These are phyloP conservation scores for Agrotis segetum DNA, from an alignment of 2,888 invertebrate genomes.

Conservation along the genomic window DNA sequence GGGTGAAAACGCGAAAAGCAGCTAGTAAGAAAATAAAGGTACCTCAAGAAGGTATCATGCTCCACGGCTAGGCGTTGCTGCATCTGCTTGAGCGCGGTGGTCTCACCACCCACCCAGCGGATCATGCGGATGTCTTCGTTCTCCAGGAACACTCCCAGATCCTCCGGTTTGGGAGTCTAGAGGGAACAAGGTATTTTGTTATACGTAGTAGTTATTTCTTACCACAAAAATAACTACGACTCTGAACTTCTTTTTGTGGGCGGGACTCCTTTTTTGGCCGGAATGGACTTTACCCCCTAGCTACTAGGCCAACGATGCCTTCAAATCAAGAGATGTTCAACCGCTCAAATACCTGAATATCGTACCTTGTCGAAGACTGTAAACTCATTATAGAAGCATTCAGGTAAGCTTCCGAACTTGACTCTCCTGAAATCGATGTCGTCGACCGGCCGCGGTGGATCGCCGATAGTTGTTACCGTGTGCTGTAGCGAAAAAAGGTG, in stretches of 20 bases:
- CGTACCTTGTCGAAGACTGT: slow-evolving; percentile 86
- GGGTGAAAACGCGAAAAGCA: too few relatives aligned
- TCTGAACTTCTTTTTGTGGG: neutral
- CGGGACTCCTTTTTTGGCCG: too few relatives aligned
- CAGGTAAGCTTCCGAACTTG: slow-evolving; percentile 86
- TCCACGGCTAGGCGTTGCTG: slow-evolving; percentile 90
- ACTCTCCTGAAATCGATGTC: slow-evolving; percentile 84
- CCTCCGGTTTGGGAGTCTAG: slow-evolving; percentile 90
- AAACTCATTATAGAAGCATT: slow-evolving; percentile 85
- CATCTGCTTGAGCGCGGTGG: slow-evolving; percentile 91
- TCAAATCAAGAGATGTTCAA: too few relatives aligned
- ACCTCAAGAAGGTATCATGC: slow-evolving; percentile 87
- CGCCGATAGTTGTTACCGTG: slow-evolving; percentile 91
- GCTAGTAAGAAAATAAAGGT: neutral
- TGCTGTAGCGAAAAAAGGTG: slow-evolving; percentile 82
- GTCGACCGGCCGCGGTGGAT: slow-evolving; percentile 90
- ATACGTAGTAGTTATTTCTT: too few relatives aligned
- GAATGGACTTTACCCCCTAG: too few relatives aligned
- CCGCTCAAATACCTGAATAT: too few relatives aligned
- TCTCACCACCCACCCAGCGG: slow-evolving; percentile 93
- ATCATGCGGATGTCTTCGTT: slow-evolving; percentile 87
- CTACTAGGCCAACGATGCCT: too few relatives aligned
- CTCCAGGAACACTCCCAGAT: slow-evolving; percentile 89
- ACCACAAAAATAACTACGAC: too few relatives aligned
- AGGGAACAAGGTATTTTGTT: neutral